phyloP scores from a whole-genome alignment of 2,888 invertebrate species.

The Halictus ligatus region DNA sequence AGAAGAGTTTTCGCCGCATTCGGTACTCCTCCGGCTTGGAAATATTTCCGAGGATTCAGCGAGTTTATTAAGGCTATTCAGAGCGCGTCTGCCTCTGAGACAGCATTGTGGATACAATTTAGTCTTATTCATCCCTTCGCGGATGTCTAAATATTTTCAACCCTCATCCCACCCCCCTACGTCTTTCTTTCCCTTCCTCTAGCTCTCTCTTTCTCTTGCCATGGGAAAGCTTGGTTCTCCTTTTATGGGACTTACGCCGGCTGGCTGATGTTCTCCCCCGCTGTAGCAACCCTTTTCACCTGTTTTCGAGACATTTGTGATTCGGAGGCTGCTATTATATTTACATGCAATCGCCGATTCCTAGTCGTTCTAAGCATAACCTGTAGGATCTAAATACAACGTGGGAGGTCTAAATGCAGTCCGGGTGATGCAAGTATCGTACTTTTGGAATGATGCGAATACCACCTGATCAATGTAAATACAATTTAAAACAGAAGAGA shows the following conservation, averaged over 20 bases:
- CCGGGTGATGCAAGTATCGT: too few species aligned
- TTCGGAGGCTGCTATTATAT: not conserved
- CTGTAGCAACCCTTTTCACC: conserved; percentile 52
- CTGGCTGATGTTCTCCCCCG: conserved; percentile 36
- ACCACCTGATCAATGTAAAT: too few species aligned
- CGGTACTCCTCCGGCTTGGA: conserved; percentile 78
- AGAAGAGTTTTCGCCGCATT: conserved; percentile 75
- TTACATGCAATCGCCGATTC: not conserved
- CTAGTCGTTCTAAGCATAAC: not conserved
- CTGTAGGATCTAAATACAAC: not conserved
- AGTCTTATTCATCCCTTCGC: conserved; percentile 86
- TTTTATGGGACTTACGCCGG: conserved; percentile 53
- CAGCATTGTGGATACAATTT: conserved; percentile 88
- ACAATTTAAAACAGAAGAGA: too few species aligned
- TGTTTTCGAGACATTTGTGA: conserved; percentile 31
- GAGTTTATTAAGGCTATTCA: conserved; percentile 87
- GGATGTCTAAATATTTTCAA: conserved; percentile 84
- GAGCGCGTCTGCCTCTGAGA: conserved; percentile 86
- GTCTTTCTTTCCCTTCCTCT: conserved; percentile 48
- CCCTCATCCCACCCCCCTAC: conserved; percentile 66
- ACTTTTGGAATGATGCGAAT: too few species aligned
- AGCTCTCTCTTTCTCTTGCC: conserved; percentile 24
- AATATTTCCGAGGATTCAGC: conserved; percentile 83
- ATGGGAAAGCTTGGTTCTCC: conserved; percentile 14
- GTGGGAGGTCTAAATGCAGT: too few species aligned